Evolutionary conservation across 2,888 invertebrate species (phyloP), one percentile per base, ranked within the genome.

Genomic region (Therioaphis trifolii): DNA sequence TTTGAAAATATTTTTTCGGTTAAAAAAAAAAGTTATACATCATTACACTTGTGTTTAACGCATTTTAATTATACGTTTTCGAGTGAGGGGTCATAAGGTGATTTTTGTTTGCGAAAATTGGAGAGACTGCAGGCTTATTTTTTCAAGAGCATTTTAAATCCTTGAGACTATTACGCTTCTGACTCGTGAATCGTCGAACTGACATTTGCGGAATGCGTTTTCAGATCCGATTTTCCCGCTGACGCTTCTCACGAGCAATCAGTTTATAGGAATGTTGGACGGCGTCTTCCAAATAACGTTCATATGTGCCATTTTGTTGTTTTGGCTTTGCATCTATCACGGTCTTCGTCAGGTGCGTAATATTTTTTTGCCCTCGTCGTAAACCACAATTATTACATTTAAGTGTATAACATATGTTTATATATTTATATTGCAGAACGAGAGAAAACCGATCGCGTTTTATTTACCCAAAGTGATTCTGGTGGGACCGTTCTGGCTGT

Each of bases 241-340:
- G 89, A 94, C 94, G 85, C 95, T 98, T 88, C 91, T 98, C 84
- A 91, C 96, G 66, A 94, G 96, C 87, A 95, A 96, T 21, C 95
- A 96, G 92, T 90, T 97, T 84, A 97, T 97, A 0, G 95, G 96
- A n/a, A 93, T 98, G 91, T 88, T 97, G 86, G 98, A 98, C 89
- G 94, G 96, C 0, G 88, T 97, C 68, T 93, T 96, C 86, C 98
- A 98, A 89, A 94, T 95, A 0, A 93, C 95, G 1, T 98, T 98
- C 89, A 90, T 98, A 0, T 94, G 94, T 86, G 93, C 93, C 7
- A 91, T 99, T 84, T 90, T 98, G 86, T 91, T 98, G 87, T 98
- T 97, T 87, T 98, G 98, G 98, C 91, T 99, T 21, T 96, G 96
- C 86, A 93, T 97, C 86, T 98, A 98, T 89, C 98, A 99, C 88